A percentile compares a stretch with the other conserved stretches of the same genome.
These are phyloP conservation scores for Nowickia ferox DNA, from an alignment of 2,888 invertebrate species.

Conservation along the genomic window DNA sequence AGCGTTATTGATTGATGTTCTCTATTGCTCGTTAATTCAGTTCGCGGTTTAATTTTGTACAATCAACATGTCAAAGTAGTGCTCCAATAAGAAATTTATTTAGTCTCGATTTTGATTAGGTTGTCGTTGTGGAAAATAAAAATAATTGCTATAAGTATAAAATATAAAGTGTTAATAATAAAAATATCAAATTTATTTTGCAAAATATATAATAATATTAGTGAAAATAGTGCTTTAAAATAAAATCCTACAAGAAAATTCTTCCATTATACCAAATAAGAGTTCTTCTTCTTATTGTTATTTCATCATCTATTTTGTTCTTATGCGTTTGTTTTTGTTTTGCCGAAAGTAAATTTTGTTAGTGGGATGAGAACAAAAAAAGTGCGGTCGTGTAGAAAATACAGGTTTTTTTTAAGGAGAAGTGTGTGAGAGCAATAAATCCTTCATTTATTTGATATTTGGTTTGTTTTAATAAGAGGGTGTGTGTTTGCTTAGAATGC, in stretches of 20 bases:
- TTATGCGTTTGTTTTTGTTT: too few species aligned
- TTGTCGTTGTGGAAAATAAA: not conserved
- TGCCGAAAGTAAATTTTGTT: too few species aligned
- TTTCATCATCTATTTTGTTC: too few species aligned
- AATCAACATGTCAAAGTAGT: not conserved
- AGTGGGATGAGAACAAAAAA: too few species aligned
- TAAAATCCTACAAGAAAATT: not conserved
- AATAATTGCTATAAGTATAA: not conserved
- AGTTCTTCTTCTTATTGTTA: not conserved
- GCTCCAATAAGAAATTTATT: too few species aligned
- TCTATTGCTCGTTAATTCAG: not conserved
- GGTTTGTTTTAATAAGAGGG: too few species aligned
- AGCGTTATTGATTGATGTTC: too few species aligned
- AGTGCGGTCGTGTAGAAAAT: too few species aligned
- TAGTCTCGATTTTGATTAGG: not conserved
- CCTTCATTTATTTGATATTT: too few species aligned
- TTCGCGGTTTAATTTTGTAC: not conserved
- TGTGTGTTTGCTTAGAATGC: too few species aligned
- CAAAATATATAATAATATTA: not conserved
- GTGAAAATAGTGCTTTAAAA: not conserved
- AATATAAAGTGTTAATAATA: constrained; percentile 1
- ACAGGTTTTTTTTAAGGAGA: too few species aligned
- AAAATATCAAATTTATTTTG: not conserved
- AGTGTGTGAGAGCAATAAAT: too few species aligned
- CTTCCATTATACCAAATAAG: not conserved